These are phyloP conservation scores for human (Homo sapiens) DNA, from an alignment of 2,113 vertebrate species.

Conservation along the genomic window GRCh38 chr11:125052501-125053000, in stretches of 20 bases:
- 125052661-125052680: not conserved
- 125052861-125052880: not conserved
- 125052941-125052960: not conserved
- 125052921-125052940: not conserved
- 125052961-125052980: not conserved
- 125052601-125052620: not conserved
- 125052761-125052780: not conserved
- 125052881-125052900: not conserved
- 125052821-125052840: not conserved
- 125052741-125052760: not conserved
- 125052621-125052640: not conserved
- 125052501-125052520: not conserved
- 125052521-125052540: not conserved
- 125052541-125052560: not conserved
- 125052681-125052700: not conserved
- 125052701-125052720: not conserved
- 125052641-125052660: slow-evolving; percentile 4
- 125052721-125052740: not conserved
- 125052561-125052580: not conserved
- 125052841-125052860: not conserved
- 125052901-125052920: not conserved
- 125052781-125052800: not conserved
- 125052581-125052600: slow-evolving; percentile 8
- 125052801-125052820: not conserved
- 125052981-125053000: not conserved